These are phyloP conservation scores for Macroteleia sp. DNA, from an alignment of 2,888 invertebrate genomes.

Conservation along the genomic window DNA sequence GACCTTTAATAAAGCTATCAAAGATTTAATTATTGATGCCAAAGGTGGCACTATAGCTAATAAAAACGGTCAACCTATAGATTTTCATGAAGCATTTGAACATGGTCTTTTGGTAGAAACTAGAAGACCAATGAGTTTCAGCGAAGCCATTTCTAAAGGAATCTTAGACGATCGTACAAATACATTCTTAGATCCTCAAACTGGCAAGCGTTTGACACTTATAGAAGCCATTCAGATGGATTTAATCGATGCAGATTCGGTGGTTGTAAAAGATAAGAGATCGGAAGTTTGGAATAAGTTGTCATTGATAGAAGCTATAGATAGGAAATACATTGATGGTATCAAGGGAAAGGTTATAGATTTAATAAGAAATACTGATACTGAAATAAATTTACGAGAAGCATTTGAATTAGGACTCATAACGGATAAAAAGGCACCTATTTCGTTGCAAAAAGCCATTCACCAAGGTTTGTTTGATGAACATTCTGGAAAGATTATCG, in stretches of 20 bases:
- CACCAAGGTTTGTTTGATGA: conserved; percentile 94
- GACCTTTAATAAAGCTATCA: conserved; percentile 93
- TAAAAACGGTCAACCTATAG: conserved; percentile 86
- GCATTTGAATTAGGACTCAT: conserved; percentile 92
- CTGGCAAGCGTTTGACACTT: conserved; percentile 91
- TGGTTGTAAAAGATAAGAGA: conserved; percentile 91
- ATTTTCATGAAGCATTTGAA: conserved; percentile 94
- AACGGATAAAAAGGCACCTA: conserved; percentile 91
- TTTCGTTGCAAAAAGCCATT: conserved; percentile 92
- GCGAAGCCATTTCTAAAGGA: conserved; percentile 92
- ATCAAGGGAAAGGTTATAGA: conserved; percentile 89
- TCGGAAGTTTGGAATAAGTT: conserved; percentile 91
- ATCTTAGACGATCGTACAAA: conserved; percentile 92
- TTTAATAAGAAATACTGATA: conserved; percentile 86
- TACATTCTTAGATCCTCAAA: conserved; percentile 92
- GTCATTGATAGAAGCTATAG: conserved; percentile 91
- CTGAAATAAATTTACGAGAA: conserved; percentile 89
- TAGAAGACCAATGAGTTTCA: conserved; percentile 91
- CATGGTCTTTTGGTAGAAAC: conserved; percentile 92
- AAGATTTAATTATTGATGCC: conserved; percentile 90
- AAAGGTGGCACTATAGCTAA: conserved; percentile 89
- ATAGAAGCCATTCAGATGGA: conserved; percentile 92
- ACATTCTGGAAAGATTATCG: conserved; percentile 91
- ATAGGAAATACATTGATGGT: conserved; percentile 90
- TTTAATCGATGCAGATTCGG: conserved; percentile 93